These are phyloP conservation scores for Platorchestia sp. DNA, from an alignment of 1,140 invertebrate species.

Conservation along the genomic window DNA sequence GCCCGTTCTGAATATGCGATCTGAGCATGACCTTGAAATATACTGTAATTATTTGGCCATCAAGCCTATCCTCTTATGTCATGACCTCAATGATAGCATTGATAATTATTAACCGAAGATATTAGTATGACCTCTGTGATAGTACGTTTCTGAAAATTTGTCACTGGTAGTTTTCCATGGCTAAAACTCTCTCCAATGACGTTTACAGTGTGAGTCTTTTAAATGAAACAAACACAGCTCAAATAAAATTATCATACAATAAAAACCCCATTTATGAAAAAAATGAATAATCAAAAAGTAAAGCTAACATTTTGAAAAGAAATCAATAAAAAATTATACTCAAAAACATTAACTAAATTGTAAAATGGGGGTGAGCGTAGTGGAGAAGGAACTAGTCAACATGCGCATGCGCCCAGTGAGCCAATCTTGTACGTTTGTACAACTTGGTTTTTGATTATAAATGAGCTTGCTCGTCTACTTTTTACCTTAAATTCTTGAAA, in stretches of 20 bases:
- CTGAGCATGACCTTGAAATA: background rate
- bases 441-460: background rate
- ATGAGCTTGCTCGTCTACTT: background rate
- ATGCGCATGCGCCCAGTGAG: background rate
- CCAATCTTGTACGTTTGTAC: background rate
- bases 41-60: background rate
- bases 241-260: background rate
- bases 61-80: background rate
- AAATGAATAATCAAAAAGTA: background rate
- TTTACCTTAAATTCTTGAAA: too few species aligned
- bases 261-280: background rate
- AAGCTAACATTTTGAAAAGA: background rate
- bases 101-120: background rate
- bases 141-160: background rate
- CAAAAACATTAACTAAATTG: background rate
- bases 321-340: background rate
- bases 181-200: background rate
- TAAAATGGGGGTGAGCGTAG: background rate
- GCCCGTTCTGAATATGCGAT: background rate
- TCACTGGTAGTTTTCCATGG: constrained; percentile 35
- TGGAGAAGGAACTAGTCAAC: background rate
- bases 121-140: background rate
- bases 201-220: background rate
- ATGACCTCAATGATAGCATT: background rate
- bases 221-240: background rate